phyloP scores from a whole-genome alignment of 37 sponge, comb jelly and placozoan species.

The Beroe forskalii region DNA sequence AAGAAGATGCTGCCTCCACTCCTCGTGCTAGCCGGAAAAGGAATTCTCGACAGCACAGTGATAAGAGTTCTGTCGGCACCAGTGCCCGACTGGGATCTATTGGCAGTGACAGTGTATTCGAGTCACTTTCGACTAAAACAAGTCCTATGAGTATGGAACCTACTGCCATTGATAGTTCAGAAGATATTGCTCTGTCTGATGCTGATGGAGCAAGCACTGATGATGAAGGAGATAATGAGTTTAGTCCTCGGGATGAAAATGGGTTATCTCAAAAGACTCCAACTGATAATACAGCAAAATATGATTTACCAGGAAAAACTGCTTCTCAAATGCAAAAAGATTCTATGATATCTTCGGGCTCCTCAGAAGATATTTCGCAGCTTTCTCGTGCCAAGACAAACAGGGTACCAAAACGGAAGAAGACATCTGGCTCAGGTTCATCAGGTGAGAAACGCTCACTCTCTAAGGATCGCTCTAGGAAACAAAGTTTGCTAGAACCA shows the following conservation, averaged over 20 bases:
- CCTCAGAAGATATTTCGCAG: not conserved
- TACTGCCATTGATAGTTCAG: not conserved
- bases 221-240: constrained; percentile 49
- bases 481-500: not conserved
- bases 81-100: not conserved
- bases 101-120: constrained; percentile 53
- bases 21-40: not conserved
- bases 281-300: not conserved
- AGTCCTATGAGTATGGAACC: constrained; percentile 4
- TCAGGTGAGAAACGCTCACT: not conserved
- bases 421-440: constrained; percentile 10
- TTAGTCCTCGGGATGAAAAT: not conserved
- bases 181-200: not conserved
- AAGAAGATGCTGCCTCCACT: not conserved
- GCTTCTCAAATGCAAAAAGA: not conserved
- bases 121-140: not conserved
- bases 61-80: not conserved
- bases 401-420: constrained; percentile 25
- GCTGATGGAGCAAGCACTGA: not conserved
- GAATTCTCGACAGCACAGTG: not conserved
- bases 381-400: not conserved
- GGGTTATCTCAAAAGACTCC: not conserved
- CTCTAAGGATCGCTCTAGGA: not conserved
- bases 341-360: not conserved
- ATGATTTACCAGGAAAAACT: not conserved